Base-by-base conservation (phyloP, 2,113 vertebrate genomes). In the Montifringilla adamsi region DNA sequence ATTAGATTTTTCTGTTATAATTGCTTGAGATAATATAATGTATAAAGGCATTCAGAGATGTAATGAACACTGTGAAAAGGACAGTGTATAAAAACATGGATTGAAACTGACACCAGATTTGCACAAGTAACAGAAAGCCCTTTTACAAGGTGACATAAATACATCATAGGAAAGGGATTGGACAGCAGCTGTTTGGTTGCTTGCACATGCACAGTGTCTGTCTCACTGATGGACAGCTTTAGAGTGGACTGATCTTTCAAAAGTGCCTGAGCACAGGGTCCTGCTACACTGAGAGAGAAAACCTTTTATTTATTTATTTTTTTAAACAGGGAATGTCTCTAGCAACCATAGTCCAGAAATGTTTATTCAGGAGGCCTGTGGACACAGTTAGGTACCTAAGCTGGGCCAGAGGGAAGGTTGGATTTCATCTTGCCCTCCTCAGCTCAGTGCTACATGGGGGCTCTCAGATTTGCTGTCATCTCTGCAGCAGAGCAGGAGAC, bases 61-160 rank as follows among this genome's bases (percentile, higher is more conserved):
- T 31, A 80, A 83, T 31, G 37, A 83, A 59, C 60, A 24, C 74
- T 21, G 41, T 33, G 49, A 91, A 74, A 89, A 66, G 33, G 21
- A 31, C 50, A 64, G 28, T 44, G 43, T 43, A n/a, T 69, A 63
- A 95, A 88, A 77, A 37, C 53, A 59, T 5, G 15, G 56, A 56
- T 72, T 52, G 69, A 97, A 96, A 90, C 26, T 3, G 14, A 83
- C 75, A 59, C n/a, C 68, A 66, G 56, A 63, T 96, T 90, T 93
- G 67, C 55, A 64, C 6, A 2, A 74, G 64, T 43, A 91, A 18
- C 60, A 85, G 75, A 85, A 74, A 96, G 22, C 72, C 37, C 52
- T 92, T 70, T 74, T 72, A 64, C 52, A 78, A 93, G 76, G 72
- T 94, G 89, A 63, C 52, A 94, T 62, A 91, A 90, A 75, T 44